Base-by-base conservation (phyloP, 2,888 invertebrate genomes). In the Myopa tessellatipennis region DNA sequence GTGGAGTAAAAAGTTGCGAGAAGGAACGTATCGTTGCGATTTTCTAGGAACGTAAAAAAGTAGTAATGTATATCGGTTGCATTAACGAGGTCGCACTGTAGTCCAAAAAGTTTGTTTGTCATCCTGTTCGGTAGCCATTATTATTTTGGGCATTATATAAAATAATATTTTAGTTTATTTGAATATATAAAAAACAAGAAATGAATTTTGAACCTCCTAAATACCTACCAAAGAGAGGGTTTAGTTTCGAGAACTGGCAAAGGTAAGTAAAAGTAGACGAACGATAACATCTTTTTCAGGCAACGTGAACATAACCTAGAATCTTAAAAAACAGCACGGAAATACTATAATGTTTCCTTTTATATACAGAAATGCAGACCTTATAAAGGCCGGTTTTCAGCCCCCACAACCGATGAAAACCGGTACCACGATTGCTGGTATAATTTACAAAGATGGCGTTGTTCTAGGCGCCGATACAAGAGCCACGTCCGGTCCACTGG, bases 381-480 rank as follows among this genome's bases (percentile, higher is more conserved):
- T 99, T 71, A 90, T 92, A 75, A 91, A 91, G 67, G 94, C 95
- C 88, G 98, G 98, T 3, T 94, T 94, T 84, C 91, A 93, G 6
- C 91, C 93, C 50, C 98, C 98, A 0, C 97, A 93, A 88, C 95
- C 96, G 2, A 93, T 92, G 16, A 99, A 99, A 90, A 99, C 99
- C 78, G 99, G 99, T 83, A 99, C 99, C 16, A 99, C 99, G 4
- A 99, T 99, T 85, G 97, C 94, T 63, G 99, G 98, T 38, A 93
- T 97, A 69, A 92, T 94, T 83, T 96, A 92, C 85, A 94, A 97
- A 87, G 98, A 98, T 92, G 99, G 99, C 16, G 96, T 99, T 38
- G 95, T 99, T 82, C 91, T 99, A 79, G 99, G 99, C 10, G 99
- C 99, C 67, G 99, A 99, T 90, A 99, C 99, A 0, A 92, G 99